Conservation (phyloP, 2,113 vertebrate genomes). For the Zapus hudsonius region DNA sequence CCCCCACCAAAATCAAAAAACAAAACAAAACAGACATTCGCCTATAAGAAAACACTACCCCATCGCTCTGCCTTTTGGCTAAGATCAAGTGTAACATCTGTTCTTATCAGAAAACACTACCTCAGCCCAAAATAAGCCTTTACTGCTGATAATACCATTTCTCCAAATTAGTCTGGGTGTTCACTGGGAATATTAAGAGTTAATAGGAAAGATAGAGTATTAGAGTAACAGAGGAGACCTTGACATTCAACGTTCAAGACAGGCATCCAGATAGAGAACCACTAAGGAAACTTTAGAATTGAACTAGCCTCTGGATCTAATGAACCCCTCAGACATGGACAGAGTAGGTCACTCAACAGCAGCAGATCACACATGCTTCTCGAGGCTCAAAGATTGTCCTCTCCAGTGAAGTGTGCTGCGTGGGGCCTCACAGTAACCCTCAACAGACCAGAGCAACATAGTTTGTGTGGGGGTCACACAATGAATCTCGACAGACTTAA, state of each 20-base stretch:
- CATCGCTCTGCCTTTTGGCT: no score
- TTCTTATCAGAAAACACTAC: not conserved
- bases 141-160: not conserved
- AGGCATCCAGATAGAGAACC: not conserved
- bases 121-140: not conserved
- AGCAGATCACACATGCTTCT: not conserved
- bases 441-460: not conserved
- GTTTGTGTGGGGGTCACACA: not conserved
- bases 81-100: no score
- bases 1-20: no score
- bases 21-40: not conserved
- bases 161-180: not conserved
- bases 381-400: no score
- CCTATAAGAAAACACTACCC: not conserved
- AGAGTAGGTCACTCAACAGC: not conserved
- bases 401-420: no score
- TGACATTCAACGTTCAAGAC: not conserved
- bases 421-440: not conserved
- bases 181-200: not conserved
- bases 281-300: not conserved
- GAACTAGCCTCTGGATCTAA: not conserved
- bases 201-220: not conserved
- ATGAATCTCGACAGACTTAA: not conserved
- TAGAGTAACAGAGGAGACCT: accelerated
- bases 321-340: not conserved